A percentile compares a stretch with the other conserved stretches of the same genome.
Conservation (phyloP, 2,888 invertebrate species). For the Linhomoeus sp. region DNA sequence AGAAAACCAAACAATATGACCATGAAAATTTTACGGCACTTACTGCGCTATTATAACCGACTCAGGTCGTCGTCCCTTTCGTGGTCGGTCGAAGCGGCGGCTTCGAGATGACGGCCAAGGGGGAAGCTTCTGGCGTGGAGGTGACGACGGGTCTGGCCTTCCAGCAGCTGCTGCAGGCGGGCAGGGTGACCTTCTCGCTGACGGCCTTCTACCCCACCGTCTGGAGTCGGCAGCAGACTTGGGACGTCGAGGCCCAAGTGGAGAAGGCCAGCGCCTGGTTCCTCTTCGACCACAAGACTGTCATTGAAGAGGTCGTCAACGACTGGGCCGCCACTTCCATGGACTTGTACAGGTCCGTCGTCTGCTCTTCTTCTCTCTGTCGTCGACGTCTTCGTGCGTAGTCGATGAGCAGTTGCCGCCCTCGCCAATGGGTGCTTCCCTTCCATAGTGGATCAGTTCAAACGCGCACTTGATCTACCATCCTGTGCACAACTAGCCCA, state of each 20-base stretch:
- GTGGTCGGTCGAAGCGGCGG: conserved; percentile 57
- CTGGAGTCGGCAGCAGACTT: conserved; percentile 92
- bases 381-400: too few species aligned
- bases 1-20: neutral
- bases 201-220: conserved; percentile 68
- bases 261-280: conserved; percentile 2
- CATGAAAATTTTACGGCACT: neutral
- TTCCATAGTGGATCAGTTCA: too few species aligned
- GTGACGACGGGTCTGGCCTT: conserved; percentile 84
- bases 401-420: too few species aligned
- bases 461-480: too few species aligned
- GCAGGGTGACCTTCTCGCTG: conserved; percentile 76
- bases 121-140: conserved; percentile 77
- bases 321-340: too few species aligned
- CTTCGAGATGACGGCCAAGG: conserved; percentile 70
- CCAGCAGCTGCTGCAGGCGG: conserved; percentile 73
- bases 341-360: too few species aligned
- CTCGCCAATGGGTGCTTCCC: too few species aligned
- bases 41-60: neutral
- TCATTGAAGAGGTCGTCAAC: too few species aligned
- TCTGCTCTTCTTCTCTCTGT: too few species aligned
- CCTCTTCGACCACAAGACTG: neutral
- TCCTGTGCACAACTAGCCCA: too few species aligned
- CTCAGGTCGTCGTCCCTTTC: conserved; percentile 71
- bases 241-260: conserved; percentile 49